Conservation (phyloP, 2,888 invertebrate species). For the Pachydiplax longipennis region DNA sequence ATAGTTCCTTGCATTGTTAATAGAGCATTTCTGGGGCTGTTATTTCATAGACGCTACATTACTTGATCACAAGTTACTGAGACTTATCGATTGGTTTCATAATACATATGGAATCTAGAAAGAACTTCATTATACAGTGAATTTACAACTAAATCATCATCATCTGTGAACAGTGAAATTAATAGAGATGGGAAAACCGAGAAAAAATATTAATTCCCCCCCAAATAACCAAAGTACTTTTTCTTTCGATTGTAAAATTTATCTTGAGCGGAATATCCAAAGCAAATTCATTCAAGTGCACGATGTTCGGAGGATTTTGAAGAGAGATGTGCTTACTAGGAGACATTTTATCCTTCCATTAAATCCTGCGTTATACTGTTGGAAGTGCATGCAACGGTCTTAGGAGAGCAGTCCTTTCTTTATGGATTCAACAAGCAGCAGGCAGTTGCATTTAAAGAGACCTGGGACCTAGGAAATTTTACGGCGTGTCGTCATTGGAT, state of each 20-base stretch:
- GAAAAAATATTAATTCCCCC: too few relatives aligned
- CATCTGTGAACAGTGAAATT: too few relatives aligned
- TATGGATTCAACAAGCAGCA: slow-evolving; percentile 20
- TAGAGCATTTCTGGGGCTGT: too few relatives aligned
- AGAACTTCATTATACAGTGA: too few relatives aligned
- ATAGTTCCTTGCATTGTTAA: too few relatives aligned
- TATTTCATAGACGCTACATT: too few relatives aligned
- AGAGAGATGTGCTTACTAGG: not conserved
- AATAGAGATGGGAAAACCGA: too few relatives aligned
- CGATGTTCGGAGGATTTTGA: not conserved
- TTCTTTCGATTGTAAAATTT: not conserved
- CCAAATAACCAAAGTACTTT: too few relatives aligned
- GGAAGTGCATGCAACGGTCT: not conserved
- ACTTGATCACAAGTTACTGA: too few relatives aligned
- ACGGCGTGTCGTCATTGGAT: slow-evolving; percentile 35
- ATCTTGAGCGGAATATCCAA: not conserved
- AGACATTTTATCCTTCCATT: not conserved
- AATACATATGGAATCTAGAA: too few relatives aligned
- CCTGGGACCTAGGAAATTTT: not conserved
- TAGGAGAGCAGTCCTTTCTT: not conserved
- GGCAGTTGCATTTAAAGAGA: slow-evolving; percentile 1
- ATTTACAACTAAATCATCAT: too few relatives aligned
- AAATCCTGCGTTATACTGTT: not conserved
- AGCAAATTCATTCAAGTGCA: not conserved
- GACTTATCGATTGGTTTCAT: too few relatives aligned